Conservation (phyloP, 2,797 vertebrate genomes). For the Hapalemur alaotrensis region DNA sequence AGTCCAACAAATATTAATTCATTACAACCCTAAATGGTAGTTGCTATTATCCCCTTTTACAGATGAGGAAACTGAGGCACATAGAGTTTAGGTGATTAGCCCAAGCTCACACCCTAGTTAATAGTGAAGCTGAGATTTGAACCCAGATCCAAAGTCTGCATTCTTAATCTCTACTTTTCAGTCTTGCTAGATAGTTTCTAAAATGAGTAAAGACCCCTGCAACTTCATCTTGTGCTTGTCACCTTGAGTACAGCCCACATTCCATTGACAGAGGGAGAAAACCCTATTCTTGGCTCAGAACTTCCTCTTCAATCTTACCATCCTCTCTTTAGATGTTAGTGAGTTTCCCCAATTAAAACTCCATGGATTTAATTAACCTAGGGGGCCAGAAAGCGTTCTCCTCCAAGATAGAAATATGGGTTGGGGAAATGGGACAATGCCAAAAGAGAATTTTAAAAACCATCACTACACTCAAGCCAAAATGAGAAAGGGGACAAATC, state of each 20-base stretch:
- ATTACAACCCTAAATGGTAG: not conserved
- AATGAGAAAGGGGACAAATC: slow-evolving; percentile 94
- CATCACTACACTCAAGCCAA: not conserved
- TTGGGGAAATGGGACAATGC: not conserved
- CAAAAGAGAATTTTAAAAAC: not conserved
- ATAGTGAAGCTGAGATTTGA: not conserved
- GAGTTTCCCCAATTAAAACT: not conserved
- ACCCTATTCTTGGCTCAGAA: not conserved
- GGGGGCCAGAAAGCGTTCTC: not conserved
- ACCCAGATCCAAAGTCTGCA: not conserved
- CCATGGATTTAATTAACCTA: not conserved
- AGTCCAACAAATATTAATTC: not conserved
- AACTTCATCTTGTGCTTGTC: not conserved
- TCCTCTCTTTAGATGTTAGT: not conserved
- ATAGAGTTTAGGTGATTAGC: not conserved
- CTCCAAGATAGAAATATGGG: not conserved
- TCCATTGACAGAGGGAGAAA: not conserved
- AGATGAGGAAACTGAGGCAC: not conserved
- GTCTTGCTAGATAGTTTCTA: not conserved
- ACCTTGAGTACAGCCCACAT: not conserved
- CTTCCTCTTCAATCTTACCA: not conserved
- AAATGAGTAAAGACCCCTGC: not conserved
- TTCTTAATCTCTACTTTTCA: not conserved
- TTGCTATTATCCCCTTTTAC: not conserved
- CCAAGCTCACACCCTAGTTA: not conserved